Base-by-base conservation (phyloP, 2,888 invertebrate species). In the Anticlea derivata region DNA sequence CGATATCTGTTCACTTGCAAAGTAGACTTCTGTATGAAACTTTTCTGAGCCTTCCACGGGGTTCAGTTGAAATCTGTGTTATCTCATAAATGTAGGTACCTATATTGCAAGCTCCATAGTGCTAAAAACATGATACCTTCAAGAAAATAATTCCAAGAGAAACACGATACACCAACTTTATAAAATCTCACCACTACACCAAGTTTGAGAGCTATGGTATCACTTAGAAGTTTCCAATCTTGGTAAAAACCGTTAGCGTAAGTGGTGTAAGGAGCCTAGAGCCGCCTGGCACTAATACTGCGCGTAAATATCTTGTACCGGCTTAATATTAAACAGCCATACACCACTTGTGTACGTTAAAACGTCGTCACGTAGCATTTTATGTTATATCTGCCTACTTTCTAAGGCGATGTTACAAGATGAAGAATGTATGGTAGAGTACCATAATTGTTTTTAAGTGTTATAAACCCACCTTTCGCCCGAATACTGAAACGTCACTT, bases 281-380 rank as follows among this genome's bases (percentile, higher is more conserved):
- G 58, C 60, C 55, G 63, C 63, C 54, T 55, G 59, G 60, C 69
- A 59, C 65, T 83, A 81, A 83, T 78, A 80, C 73, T 66, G 53
- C 43, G 47, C 73, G 74, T 82, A 80, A 81, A 82, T 80, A 85
- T 78, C 61, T 65, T 62, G 66, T 72, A 73, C 73, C 57, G 66
- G 70, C 70, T 80, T 78, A 80, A 83, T 83, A 85, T 80, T 83
- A 80, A 81, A 79, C 70, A 66, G 67, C 64, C 70, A 71, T 73
- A 66, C 61, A 62, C 33, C 45, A 67, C 68, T 64, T 63, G 64
- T 63, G 64, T 67, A 66, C 63, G 66, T 66, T 66, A 66, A 61
- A 64, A 64, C 61, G 63, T 68, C 66, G 10, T 35, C 27, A 45
- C 11, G 22, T 17, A 29, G n/a, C 11, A 10, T 2, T 17, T 17